Conservation (phyloP, 30 jellyfish, hydroid and myxozoan genomes). For the Nemopilema nomurai region DNA sequence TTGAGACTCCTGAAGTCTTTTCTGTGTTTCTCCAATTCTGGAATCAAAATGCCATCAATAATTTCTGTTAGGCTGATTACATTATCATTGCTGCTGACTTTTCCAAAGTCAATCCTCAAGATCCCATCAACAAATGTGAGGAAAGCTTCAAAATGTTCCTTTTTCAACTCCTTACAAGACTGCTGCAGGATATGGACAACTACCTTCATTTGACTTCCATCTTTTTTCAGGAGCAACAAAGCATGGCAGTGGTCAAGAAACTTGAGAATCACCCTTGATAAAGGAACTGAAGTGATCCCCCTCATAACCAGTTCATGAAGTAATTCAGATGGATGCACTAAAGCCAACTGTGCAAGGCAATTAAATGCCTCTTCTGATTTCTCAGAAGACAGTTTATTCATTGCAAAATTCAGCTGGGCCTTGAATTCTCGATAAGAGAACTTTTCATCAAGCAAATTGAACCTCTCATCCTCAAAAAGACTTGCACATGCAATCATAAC, state of each 20-base stretch:
- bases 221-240: neutral
- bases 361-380: slow-evolving; percentile 13
- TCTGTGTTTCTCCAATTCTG: neutral
- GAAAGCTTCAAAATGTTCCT: slow-evolving; percentile 9
- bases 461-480: neutral
- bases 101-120: neutral
- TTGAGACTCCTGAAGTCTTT: neutral
- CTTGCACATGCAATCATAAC: neutral
- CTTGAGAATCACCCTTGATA: slow-evolving; percentile 13
- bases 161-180: neutral
- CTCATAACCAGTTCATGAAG: slow-evolving; percentile 18
- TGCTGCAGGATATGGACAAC: neutral
- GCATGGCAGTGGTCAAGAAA: slow-evolving; percentile 3
- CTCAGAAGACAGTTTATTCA: slow-evolving; percentile 11
- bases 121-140: neutral
- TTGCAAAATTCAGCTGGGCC: neutral
- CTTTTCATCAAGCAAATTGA: neutral
- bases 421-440: neutral
- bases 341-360: slow-evolving; percentile 1
- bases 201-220: slow-evolving; percentile 5
- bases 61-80: slow-evolving; percentile 9
- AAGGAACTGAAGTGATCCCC: slow-evolving; percentile 12
- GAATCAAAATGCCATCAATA: neutral
- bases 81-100: neutral
- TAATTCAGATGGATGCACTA: slow-evolving; percentile 11